A percentile compares a stretch with the other conserved stretches of the same genome.
Conservation (phyloP, 1,140 invertebrate species). For the Drosophila biarmipes region DNA sequence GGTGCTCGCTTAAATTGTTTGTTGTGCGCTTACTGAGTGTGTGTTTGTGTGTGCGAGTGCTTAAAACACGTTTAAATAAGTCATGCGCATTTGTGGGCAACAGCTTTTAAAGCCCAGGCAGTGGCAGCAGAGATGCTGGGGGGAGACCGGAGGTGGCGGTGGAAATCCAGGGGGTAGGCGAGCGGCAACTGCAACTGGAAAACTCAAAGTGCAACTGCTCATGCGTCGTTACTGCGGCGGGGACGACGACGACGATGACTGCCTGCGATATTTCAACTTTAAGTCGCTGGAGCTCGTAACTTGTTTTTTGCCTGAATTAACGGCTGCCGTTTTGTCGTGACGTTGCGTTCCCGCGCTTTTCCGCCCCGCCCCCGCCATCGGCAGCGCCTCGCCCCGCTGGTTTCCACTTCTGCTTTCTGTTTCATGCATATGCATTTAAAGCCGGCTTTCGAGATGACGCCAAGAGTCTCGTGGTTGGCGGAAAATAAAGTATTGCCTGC, state of each 20-base stretch:
- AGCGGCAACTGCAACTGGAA: conserved; percentile 28
- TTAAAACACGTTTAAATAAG: conserved; percentile 78
- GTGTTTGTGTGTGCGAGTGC: conserved; percentile 38
- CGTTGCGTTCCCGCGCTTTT: conserved; percentile 50
- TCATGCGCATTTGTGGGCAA: conserved; percentile 73
- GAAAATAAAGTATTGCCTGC: background rate
- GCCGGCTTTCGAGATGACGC: conserved; percentile 31
- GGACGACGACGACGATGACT: no score
- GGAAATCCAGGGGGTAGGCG: conserved; percentile 28
- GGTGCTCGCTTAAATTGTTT: conserved; percentile 80
- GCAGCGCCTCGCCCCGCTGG: background rate
- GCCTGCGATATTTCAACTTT: conserved; percentile 36
- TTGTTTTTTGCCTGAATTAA: conserved; percentile 57
- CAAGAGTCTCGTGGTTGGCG: conserved; percentile 14
- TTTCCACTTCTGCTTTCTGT: conserved; percentile 35
- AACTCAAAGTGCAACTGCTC: conserved; percentile 41
- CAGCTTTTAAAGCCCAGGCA: conserved; percentile 65
- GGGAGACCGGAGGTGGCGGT: background rate
- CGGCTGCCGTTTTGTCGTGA: conserved; percentile 42
- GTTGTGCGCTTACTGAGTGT: conserved; percentile 64
- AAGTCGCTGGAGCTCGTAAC: conserved; percentile 29
- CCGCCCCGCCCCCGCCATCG: conserved; percentile 14
- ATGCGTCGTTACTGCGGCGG: conserved; percentile 39
- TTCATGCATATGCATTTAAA: conserved; percentile 47
- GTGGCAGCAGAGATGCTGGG: conserved; percentile 4